Evolutionary conservation across 2,888 invertebrate genomes (phyloP), one percentile per base, ranked within the genome.

Genomic region (Allygus modestus): DNA sequence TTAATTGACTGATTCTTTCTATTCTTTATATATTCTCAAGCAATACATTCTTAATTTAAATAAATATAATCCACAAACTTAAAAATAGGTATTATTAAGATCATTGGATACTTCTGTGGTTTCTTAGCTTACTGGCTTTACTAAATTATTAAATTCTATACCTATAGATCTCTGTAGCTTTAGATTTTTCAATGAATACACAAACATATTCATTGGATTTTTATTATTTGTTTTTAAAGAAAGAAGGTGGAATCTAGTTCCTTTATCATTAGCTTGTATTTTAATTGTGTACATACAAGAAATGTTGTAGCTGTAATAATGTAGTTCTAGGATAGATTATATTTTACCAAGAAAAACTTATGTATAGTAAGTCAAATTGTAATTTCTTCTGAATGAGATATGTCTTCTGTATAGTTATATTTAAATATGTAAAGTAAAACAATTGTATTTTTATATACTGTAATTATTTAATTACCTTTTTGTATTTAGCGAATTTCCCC

Each of bases 311-410:
- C n/a, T 73, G 23, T 73, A 41, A 73, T 43, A 9, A 73, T 17
- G 12, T 43, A 23, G 41, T 73, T 43, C 9, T 77, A 46, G 37
- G 46, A 46, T 77, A 46, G 46, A 41, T 46, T 77, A 28, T 77
- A 77, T 46, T 77, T 77, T 77, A 77, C 75, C 75, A 77, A 77
- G 15, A 28, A 33, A 2, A 77, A 77, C 75, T 46, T 73, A 71
- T 17, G 46, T 9, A 71, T 17, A 73, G 73, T 41, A 77, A 51
- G 75, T 12, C 31, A 46, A 46, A 26, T 28, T 77, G 75, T 46
- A 11, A 77, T 77, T 77, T 46, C 26, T 77, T 65, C 31, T 2
- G 12, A 65, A 31, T 28, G 31, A 65, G 28, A 28, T 28, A 17
- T 65, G 28, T 65, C 65, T 65, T 58, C 65, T 65, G 65, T 65